Evolutionary conservation across 2,797 vertebrate species (phyloP).

Genomic region (Zalophus californianus): DNA sequence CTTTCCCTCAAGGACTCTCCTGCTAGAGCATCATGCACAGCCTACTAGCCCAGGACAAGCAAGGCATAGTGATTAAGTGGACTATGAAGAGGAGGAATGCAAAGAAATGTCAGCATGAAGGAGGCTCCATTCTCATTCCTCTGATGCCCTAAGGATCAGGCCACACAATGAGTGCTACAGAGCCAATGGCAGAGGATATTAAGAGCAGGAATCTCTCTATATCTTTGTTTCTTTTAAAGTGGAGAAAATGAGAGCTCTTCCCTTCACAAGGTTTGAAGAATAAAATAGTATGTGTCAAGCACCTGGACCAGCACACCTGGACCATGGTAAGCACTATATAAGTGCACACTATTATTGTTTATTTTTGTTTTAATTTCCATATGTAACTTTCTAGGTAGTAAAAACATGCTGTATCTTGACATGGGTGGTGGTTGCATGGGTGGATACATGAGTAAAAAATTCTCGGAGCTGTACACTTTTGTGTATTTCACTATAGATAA

Average conservation of each 20-base stretch:
- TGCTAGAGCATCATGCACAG: accelerated
- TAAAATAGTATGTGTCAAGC: neutral
- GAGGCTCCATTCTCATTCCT: neutral
- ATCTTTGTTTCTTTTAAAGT: neutral
- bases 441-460: neutral
- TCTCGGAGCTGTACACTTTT: neutral
- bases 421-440: neutral
- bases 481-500: neutral
- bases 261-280: neutral
- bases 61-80: neutral
- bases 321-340: neutral
- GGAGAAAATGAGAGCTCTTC: neutral
- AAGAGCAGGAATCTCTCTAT: neutral
- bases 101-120: neutral
- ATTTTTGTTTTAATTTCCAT: neutral
- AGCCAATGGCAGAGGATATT: neutral
- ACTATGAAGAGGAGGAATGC: neutral
- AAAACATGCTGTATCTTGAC: neutral
- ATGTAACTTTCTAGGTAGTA: neutral
- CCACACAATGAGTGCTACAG: accelerated
- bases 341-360: neutral
- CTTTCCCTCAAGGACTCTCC: neutral
- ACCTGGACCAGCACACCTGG: neutral
- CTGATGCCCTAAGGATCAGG: neutral
- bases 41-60: neutral